Evolutionary conservation across 2,888 invertebrate genomes (phyloP), one percentile per base, ranked within the genome.

Genomic region (Xylocampa areola): DNA sequence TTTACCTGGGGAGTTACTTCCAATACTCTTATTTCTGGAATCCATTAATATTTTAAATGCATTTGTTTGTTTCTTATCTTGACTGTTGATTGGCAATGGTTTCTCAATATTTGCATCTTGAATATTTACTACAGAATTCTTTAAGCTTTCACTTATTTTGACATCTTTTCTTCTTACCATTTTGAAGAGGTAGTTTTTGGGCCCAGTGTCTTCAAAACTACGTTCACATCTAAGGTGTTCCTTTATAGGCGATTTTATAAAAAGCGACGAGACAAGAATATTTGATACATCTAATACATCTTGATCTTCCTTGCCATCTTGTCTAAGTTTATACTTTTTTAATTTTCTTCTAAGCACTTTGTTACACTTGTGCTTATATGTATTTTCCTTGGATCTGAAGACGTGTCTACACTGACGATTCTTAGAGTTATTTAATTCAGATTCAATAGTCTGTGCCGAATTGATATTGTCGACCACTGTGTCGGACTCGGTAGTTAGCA

Each of bases 11-110:
- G 95, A 95, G 86, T 96, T 96, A 16, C 87, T 85, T 1, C 96
- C 96, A 61, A 96, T 94, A 40, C 92, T 92, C 80, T 95, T 96
- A 78, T 95, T 95, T 64, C 96, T 91, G 13, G 95, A 95, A 66
- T 95, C 95, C 96, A 96, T 96, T 90, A 96, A 91, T 23, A 96
- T 80, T 76, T 95, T 91, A 83, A 96, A 96, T 27, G 95, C 96
- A 93, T 96, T 87, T 48, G 84, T 89, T 65, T 89, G 84, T 61
- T 86, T 89, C 61, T 81, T 88, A 17, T 84, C 84, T 57, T 85
- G 77, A 44, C 50, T 74, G 19, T 64, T 64, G 32, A 90, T 52
- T 23, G 58, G 30, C 25, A 58, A 62, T 43, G 69, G 41, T 37
- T 57, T 49, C 25, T 53, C 49, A 61, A 51, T 41, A 35, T 41